Evolutionary conservation across 2,888 invertebrate genomes (phyloP).

Genomic region (Criorhina ranunculi): DNA sequence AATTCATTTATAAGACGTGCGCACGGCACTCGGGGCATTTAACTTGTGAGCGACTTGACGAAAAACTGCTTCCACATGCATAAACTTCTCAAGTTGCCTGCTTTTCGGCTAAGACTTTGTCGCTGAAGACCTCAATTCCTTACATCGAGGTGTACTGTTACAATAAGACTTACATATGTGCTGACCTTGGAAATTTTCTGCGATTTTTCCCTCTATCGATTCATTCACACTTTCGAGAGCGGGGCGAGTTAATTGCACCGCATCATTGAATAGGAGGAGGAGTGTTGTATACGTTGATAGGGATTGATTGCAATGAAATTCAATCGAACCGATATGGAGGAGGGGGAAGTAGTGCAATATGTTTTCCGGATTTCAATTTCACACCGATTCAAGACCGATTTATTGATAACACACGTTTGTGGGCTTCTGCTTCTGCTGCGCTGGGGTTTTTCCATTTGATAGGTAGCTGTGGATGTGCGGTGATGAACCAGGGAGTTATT

Average conservation of each 20-base stretch:
- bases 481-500: constrained; percentile 17
- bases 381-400: constrained; percentile 33
- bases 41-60: constrained; percentile 17
- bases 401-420: constrained; percentile 27
- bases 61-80: constrained; percentile 21
- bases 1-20: constrained; percentile 28
- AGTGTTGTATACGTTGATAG: constrained; percentile 9
- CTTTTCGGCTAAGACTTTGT: neutral
- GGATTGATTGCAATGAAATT: constrained; percentile 56
- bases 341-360: constrained; percentile 15
- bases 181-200: constrained; percentile 43
- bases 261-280: neutral
- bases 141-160: constrained; percentile 1
- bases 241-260: constrained; percentile 21
- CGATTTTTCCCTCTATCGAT: neutral
- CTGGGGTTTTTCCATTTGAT: constrained; percentile 48
- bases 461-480: neutral
- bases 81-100: constrained; percentile 14
- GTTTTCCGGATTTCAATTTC: constrained; percentile 59
- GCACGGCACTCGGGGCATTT: constrained; percentile 38
- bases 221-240: neutral
- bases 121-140: constrained; percentile 25
- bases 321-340: constrained; percentile 7
- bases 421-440: neutral
- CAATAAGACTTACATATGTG: constrained; percentile 10